Evolutionary conservation across 1,140 invertebrate genomes (phyloP), one percentile per base, ranked within the genome.

Genomic region (Wiebesia pumilae): DNA sequence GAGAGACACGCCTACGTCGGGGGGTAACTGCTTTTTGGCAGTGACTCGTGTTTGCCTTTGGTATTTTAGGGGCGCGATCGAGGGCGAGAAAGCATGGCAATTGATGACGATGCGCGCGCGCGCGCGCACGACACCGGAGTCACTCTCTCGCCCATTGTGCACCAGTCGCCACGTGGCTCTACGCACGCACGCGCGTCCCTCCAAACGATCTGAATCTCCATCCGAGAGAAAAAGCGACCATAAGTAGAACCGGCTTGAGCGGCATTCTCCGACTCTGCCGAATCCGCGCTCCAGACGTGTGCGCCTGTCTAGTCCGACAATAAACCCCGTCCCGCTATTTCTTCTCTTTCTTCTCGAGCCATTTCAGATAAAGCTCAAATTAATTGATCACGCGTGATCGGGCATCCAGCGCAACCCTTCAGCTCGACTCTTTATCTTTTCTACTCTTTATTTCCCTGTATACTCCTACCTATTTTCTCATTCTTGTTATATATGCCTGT

Each of bases 361-460:
- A 33, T 86, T 86, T 78, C 88, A 90, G 90, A 90, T 90, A 90
- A 85, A 90, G 90, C 89, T 89, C 88, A 90, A 92, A 92, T 93
- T 93, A 93, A 93, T 93, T 93, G 93, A 93, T 93, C 92, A 89
- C 90, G 90, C 93, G 92, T 93, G 93, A 92, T 90, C 90, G 83
- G 77, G 90, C 92, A 91, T 93, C 79, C 58, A 78, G 85, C 62
- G 90, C 85, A 92, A 92, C 85, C 85, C 85, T 83, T 83, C 51
- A 27, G 14, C 24, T 62, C 10, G 9, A 79, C 27, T 80, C 21
- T 43, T 81, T 47, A 54, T 67, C 58, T n/a, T 1, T 35, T 14
- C 30, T 51, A 24, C 51, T 79, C 24, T 58, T 30, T 69, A 30
- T 88, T 87, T 51, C 80, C 62, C 84, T 27, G 6, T 6, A 33